These are phyloP conservation scores for Ceratoteleas bidentatus DNA, from an alignment of 1,140 invertebrate genomes.

Conservation along the genomic window DNA sequence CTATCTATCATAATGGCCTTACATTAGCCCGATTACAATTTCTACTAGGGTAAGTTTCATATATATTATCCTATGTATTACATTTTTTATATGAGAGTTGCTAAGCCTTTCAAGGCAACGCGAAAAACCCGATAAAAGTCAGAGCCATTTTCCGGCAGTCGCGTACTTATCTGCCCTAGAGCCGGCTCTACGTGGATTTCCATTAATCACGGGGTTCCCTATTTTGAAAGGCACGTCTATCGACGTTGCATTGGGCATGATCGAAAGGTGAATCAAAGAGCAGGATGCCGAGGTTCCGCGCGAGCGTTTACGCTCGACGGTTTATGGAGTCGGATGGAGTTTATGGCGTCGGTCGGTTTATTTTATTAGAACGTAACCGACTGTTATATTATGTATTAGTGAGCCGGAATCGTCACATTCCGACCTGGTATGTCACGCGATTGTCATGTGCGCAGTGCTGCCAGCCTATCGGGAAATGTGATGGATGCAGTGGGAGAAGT, in stretches of 20 bases:
- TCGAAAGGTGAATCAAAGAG: slow-evolving; percentile 33
- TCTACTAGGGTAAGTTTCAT: too few relatives aligned
- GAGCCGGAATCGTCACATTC: background rate
- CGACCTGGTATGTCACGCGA: background rate
- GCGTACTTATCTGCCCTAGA: slow-evolving; percentile 27
- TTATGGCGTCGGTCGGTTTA: too few relatives aligned
- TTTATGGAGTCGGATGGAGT: background rate
- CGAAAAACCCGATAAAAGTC: slow-evolving; percentile 37
- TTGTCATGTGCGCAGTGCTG: too few relatives aligned
- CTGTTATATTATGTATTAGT: background rate
- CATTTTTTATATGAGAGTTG: too few relatives aligned
- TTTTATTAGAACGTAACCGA: slow-evolving; percentile 4
- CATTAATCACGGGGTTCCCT: slow-evolving; percentile 24
- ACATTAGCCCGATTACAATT: too few relatives aligned
- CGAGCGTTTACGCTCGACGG: too few relatives aligned
- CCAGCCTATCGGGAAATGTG: too few relatives aligned
- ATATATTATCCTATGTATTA: too few relatives aligned
- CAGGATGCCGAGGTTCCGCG: slow-evolving; percentile 3
- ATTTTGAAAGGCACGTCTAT: slow-evolving; percentile 27
- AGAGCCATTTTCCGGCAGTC: slow-evolving; percentile 35
- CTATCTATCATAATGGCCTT: too few relatives aligned
- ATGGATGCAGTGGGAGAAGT: too few relatives aligned
- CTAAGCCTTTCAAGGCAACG: too few relatives aligned
- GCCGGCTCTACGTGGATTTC: slow-evolving; percentile 16
- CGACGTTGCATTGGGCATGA: slow-evolving; percentile 22